A percentile compares a stretch with the other conserved stretches of the same genome.
Evolutionary conservation across 1,140 invertebrate genomes (phyloP).

Genomic region (Drosophila quadrilineata): DNA sequence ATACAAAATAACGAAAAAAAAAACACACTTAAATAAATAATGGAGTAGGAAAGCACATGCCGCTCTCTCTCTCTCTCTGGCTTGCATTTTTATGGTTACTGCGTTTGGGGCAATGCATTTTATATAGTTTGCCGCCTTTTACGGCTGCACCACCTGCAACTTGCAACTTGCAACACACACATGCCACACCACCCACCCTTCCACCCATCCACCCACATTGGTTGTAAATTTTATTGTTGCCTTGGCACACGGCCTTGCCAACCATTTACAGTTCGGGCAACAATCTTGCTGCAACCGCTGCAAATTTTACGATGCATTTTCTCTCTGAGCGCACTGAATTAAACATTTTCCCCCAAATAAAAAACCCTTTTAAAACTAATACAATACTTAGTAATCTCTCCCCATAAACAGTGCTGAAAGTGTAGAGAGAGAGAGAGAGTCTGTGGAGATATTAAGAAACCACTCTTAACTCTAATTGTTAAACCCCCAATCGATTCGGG

Average conservation of each 20-base stretch:
- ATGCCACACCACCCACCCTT: not conserved
- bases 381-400: slow-evolving; percentile 7
- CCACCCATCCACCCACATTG: slow-evolving; percentile 23
- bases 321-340: slow-evolving; percentile 21
- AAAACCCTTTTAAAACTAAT: slow-evolving; percentile 23
- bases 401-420: not conserved
- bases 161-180: not conserved
- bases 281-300: slow-evolving; percentile 34
- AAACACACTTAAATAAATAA: slow-evolving; percentile 61
- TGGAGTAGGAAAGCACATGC: slow-evolving; percentile 18
- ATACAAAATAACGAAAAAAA: too few species aligned
- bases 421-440: not conserved
- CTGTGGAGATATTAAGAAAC: too few species aligned
- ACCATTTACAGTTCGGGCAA: slow-evolving; percentile 40
- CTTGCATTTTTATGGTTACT: slow-evolving; percentile 63
- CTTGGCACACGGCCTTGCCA: slow-evolving; percentile 15
- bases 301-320: slow-evolving; percentile 28
- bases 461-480: too few species aligned
- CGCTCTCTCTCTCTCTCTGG: slow-evolving; percentile 3
- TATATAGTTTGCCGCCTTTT: slow-evolving; percentile 55
- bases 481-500: too few species aligned
- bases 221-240: slow-evolving; percentile 63
- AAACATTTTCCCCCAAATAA: slow-evolving; percentile 10
- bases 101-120: slow-evolving; percentile 51
- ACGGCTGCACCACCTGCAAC: slow-evolving; percentile 37